These are phyloP conservation scores for Latrodectus geometricus DNA, from an alignment of 1,140 invertebrate genomes.

Conservation along the genomic window DNA sequence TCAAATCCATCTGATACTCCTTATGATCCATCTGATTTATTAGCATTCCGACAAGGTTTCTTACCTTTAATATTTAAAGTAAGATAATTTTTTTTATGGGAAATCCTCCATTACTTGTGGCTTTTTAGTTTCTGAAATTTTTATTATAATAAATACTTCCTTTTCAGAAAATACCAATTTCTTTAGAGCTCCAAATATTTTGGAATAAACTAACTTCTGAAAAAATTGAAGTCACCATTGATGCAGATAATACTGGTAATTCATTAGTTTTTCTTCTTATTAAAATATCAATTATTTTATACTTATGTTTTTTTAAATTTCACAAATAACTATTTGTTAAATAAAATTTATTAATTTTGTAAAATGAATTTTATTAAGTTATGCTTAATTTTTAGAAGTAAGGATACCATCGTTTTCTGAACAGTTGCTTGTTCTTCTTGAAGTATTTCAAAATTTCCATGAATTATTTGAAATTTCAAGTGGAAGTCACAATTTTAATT, in stretches of 20 bases:
- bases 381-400: conserved; percentile 14
- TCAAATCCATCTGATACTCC: neutral
- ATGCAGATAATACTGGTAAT: no score
- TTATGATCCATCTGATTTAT: conserved; percentile 23
- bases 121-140: neutral
- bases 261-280: neutral
- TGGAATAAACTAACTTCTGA: conserved; percentile 24
- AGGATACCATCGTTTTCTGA: neutral
- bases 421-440: conserved; percentile 12
- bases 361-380: neutral
- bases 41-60: conserved; percentile 8
- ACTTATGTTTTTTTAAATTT: neutral
- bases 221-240: no score
- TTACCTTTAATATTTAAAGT: neutral
- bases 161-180: conserved; percentile 12
- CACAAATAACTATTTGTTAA: neutral
- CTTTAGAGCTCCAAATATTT: neutral
- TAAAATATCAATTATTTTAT: neutral
- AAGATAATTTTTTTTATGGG: neutral
- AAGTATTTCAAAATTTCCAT: conserved; percentile 9
- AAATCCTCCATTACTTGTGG: neutral
- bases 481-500: neutral
- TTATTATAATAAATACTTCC: neutral
- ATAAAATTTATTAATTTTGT: no score
- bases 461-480: neutral